Evolutionary conservation across 64 coral and sea anemone species (phyloP).

Genomic region (Dendrophyllia cribrosa): DNA sequence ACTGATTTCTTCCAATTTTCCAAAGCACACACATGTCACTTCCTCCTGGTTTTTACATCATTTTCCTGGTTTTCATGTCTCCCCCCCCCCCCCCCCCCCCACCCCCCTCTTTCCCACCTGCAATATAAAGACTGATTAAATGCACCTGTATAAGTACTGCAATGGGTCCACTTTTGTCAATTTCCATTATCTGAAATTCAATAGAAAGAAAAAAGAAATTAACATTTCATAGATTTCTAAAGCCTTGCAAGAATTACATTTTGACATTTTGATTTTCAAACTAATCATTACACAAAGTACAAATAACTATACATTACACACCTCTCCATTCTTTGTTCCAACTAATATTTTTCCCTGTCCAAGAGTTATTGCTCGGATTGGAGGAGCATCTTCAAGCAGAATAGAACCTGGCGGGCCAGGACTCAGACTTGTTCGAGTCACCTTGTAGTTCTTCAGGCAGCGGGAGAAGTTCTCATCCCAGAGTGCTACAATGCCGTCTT

Average conservation of each 20-base stretch:
- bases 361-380: constrained; percentile 93
- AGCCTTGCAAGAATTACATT: no score
- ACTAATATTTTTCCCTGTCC: constrained; percentile 96
- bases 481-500: constrained; percentile 90
- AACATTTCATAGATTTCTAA: background rate
- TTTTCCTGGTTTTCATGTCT: no score
- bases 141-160: constrained; percentile 90
- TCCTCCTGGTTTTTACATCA: no score
- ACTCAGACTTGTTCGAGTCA: constrained; percentile 77
- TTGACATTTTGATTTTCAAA: background rate
- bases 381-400: constrained; percentile 77
- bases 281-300: background rate
- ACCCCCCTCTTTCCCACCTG: no score
- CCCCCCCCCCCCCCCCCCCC: no score
- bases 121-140: no score
- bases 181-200: constrained; percentile 89
- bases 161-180: constrained; percentile 96
- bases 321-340: constrained; percentile 97
- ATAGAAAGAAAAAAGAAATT: background rate
- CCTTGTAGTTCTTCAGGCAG: constrained; percentile 95
- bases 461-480: constrained; percentile 95
- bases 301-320: background rate
- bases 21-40: no score
- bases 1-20: no score
- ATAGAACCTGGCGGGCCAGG: constrained; percentile 69